A percentile compares a stretch with the other conserved stretches of the same genome.
phyloP scores from a whole-genome alignment of 2,888 invertebrate species.

The Caenorhabditis zanzibari region DNA sequence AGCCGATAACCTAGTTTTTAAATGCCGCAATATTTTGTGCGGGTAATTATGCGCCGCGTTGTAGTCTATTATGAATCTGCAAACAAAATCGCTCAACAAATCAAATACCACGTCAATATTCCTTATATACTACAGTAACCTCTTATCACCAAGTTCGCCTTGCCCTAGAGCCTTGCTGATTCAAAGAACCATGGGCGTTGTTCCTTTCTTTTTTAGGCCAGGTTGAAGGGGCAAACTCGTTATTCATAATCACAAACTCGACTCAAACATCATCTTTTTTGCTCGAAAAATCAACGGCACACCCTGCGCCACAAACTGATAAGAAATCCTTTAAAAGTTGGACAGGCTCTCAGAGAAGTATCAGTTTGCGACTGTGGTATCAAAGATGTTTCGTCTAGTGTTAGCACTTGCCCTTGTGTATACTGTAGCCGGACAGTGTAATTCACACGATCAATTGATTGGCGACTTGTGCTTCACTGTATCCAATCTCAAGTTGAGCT shows the following conservation, averaged over 20 bases:
- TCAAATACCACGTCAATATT: no score
- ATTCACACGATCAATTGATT: background rate
- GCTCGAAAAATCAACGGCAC: background rate
- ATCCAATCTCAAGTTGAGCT: background rate
- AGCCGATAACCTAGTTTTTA: no score
- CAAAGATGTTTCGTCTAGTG: conserved; percentile 3
- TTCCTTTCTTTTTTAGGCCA: background rate
- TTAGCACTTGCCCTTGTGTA: background rate
- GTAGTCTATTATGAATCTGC: no score
- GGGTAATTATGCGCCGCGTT: no score
- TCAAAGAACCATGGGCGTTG: background rate
- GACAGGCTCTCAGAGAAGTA: background rate
- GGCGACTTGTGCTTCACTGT: background rate
- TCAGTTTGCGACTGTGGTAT: background rate
- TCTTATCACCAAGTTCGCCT: background rate
- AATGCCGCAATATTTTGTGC: no score
- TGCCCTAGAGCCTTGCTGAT: background rate
- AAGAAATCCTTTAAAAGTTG: background rate
- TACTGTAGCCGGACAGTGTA: background rate
- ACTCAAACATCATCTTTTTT: background rate
- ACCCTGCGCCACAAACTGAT: background rate
- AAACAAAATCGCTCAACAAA: no score
- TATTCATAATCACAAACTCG: background rate
- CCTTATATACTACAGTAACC: background rate
- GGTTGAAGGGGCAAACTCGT: background rate